phyloP scores from a whole-genome alignment of 92 coral and sea anemone genomes.

The Phymanthus crucifer region DNA sequence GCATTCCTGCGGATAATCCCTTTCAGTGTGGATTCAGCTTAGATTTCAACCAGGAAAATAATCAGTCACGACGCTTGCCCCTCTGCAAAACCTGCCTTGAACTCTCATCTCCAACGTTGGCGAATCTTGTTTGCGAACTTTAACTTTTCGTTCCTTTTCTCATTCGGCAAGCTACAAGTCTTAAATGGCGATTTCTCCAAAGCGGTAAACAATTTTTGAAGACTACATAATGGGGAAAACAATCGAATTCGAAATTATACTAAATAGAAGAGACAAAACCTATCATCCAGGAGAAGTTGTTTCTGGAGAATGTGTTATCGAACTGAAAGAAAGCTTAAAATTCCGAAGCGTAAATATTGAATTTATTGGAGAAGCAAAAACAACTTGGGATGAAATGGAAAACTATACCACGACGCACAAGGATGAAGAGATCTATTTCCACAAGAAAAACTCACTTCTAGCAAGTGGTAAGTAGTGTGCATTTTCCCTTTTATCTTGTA shows the following conservation, averaged over 20 bases:
- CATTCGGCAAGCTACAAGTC: neutral
- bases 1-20: neutral
- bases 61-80: neutral
- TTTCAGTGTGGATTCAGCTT: neutral
- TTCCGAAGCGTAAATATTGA: conserved; percentile 74
- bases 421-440: conserved; percentile 78
- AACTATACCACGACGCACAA: conserved; percentile 72
- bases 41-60: neutral
- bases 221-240: conserved; percentile 61
- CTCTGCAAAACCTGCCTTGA: neutral
- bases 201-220: neutral
- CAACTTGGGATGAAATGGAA: conserved; percentile 79
- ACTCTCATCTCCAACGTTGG: no score
- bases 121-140: neutral
- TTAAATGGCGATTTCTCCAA: neutral
- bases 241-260: conserved; percentile 42
- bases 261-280: conserved; percentile 50
- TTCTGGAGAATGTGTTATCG: conserved; percentile 71
- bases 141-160: neutral
- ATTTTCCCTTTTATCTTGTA: no score
- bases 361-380: conserved; percentile 84
- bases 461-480: conserved; percentile 60
- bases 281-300: conserved; percentile 85
- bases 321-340: conserved; percentile 61
- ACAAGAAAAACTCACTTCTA: conserved; percentile 69